phyloP scores from a whole-genome alignment of 2,113 vertebrate genomes.

The Turnix velox region DNA sequence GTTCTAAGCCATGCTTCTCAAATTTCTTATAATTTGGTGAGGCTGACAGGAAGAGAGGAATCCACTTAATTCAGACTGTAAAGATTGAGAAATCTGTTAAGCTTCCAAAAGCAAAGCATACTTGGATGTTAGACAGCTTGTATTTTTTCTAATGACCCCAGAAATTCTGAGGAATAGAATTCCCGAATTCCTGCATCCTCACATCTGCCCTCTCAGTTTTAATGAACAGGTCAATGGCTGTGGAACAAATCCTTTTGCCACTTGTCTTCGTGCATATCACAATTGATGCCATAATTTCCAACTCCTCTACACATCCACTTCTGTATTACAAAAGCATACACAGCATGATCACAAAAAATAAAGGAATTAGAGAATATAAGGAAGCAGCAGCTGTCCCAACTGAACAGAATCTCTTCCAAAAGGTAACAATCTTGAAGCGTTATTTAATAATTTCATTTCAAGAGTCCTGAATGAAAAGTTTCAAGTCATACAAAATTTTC shows the following conservation, averaged over 20 bases:
- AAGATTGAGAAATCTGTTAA: background rate
- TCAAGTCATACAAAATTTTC: background rate
- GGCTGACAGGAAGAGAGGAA: background rate
- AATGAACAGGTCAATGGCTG: background rate
- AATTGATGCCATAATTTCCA: background rate
- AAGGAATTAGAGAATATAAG: background rate
- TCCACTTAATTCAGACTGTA: background rate
- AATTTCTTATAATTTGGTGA: background rate
- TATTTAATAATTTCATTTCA: background rate
- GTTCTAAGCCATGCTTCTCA: background rate
- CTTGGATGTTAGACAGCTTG: background rate
- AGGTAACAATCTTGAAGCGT: background rate
- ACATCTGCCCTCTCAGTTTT: background rate
- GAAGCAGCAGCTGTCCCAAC: background rate
- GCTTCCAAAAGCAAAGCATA: background rate
- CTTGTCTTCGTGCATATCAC: background rate
- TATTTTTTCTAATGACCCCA: background rate
- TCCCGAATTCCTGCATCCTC: background rate
- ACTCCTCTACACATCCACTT: background rate
- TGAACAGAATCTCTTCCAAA: background rate
- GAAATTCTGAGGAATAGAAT: background rate
- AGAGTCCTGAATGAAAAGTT: background rate
- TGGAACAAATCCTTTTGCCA: background rate
- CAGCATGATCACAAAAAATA: background rate
- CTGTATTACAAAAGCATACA: background rate